phyloP scores from a whole-genome alignment of 1,140 invertebrate species.

The Augochlora pura region DNA sequence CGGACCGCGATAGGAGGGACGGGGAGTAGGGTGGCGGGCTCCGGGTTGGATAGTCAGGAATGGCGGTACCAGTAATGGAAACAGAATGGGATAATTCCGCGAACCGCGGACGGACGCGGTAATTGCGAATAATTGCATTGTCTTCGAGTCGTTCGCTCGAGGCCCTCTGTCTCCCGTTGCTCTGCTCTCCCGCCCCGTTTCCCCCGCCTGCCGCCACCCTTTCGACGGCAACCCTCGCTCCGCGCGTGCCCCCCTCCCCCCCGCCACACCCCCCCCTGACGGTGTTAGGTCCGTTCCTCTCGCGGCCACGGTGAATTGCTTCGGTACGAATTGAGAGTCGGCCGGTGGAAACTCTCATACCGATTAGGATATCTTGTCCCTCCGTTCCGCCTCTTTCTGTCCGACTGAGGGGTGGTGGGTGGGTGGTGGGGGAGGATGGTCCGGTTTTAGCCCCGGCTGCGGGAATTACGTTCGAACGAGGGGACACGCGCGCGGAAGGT shows the following conservation, averaged over 20 bases:
- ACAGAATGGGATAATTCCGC: constrained; percentile 77
- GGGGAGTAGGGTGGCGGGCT: neutral
- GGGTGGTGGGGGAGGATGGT: no score
- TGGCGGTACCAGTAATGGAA: constrained; percentile 73
- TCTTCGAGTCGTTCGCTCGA: constrained; percentile 78
- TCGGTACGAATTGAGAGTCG: constrained; percentile 67
- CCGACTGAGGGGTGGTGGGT: neutral
- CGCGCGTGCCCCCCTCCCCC: neutral
- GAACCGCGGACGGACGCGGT: constrained; percentile 75
- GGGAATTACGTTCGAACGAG: constrained; percentile 50
- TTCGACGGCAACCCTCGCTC: neutral
- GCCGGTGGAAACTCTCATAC: constrained; percentile 65
- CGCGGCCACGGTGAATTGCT: constrained; percentile 64
- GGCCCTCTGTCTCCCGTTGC: constrained; percentile 58
- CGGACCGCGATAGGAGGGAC: neutral
- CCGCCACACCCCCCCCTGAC: neutral
- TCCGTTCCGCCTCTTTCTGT: constrained; percentile 47
- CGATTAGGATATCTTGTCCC: constrained; percentile 65
- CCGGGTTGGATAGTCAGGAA: constrained; percentile 40
- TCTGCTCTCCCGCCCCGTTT: neutral
- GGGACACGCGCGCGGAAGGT: constrained; percentile 31
- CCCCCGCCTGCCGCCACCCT: neutral
- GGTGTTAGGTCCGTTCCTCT: constrained; percentile 30
- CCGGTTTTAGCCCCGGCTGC: constrained; percentile 40
- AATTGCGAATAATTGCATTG: constrained; percentile 81